phyloP scores from a whole-genome alignment of 2,797 vertebrate species.

The Percopsis omiscomaycus region DNA sequence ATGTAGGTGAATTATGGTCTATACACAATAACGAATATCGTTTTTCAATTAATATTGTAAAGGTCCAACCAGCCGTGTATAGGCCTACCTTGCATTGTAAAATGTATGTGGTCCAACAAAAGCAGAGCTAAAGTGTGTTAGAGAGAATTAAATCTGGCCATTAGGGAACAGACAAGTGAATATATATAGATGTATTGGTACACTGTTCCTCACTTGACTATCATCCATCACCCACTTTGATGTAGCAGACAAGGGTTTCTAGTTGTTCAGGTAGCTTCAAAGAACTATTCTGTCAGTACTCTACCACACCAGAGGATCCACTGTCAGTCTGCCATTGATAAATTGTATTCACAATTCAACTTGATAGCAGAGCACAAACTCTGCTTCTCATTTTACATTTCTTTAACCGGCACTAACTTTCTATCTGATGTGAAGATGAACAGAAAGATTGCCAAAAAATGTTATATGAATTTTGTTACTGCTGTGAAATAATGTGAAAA shows the following conservation, averaged over 20 bases:
- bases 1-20: too few species aligned
- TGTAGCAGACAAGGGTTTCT: conserved; percentile 43
- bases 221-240: conserved; percentile 39
- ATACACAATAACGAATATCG: background rate
- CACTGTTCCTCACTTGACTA: background rate
- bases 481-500: background rate
- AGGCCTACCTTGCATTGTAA: background rate
- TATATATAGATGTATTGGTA: conserved; percentile 20
- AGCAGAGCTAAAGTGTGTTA: conserved; percentile 9
- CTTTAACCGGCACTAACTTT: conserved; percentile 9
- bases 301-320: conserved; percentile 26
- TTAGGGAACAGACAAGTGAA: background rate
- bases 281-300: conserved; percentile 28
- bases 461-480: background rate
- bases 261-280: conserved; percentile 40
- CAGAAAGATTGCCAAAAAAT: conserved; percentile 12
- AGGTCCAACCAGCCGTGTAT: background rate
- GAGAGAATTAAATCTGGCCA: conserved; percentile 17
- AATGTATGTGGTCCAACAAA: background rate
- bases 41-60: background rate
- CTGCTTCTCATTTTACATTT: conserved; percentile 8
- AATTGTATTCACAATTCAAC: conserved; percentile 35
- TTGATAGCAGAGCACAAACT: conserved; percentile 32
- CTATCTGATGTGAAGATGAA: conserved; percentile 16
- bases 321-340: conserved; percentile 45